Evolutionary conservation across 2,113 vertebrate genomes (phyloP), one percentile per base, ranked within the genome.

Genomic region (Urocynchramus pylzowi): DNA sequence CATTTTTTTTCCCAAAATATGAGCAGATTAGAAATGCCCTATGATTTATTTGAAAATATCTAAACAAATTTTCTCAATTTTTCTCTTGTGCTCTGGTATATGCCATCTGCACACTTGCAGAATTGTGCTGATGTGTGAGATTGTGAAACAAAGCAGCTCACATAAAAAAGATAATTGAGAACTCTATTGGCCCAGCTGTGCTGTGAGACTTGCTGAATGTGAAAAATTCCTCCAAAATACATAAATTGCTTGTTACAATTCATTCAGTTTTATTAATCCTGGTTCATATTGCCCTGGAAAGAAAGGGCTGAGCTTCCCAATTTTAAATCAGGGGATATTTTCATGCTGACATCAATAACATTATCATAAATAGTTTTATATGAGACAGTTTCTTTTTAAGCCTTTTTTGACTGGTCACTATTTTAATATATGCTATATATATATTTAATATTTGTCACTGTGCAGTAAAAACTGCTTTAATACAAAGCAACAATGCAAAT

Each of bases 161-260:
- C 82, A 94, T 95, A 92, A 96, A 92, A 93, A 70, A 90, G 88
- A 67, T 93, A 94, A 92, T 92, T 94, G 87, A 90, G 82, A 91
- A 44, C 27, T 52, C 87, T 53, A 11, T 44, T 83, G 78, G 71
- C 63, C 85, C 92, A 95, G 92, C 92, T 97, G 95, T 85, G 69
- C 94, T 79, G 59, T 33, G 68, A 87, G 83, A 93, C 88, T 93
- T 95, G 92, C 93, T 94, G 93, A 96, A 90, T 93, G 64, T 5
- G 30, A 90, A 85, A 78, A 89, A 59, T 47, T 63, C 53, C 67
- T 42, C 54, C 42, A 31, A 95, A 96, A 90, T 83, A 80, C 68
- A 84, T 86, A 92, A 94, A 96, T 88, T 63, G 33, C 75, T 76
- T 77, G 83, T 91, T 94, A 89, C 54, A 90, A 91, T 91, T 89